A percentile compares a stretch with the other conserved stretches of the same genome.
Conservation (phyloP, 2,797 vertebrate species). For the Poecilia velifera region DNA sequence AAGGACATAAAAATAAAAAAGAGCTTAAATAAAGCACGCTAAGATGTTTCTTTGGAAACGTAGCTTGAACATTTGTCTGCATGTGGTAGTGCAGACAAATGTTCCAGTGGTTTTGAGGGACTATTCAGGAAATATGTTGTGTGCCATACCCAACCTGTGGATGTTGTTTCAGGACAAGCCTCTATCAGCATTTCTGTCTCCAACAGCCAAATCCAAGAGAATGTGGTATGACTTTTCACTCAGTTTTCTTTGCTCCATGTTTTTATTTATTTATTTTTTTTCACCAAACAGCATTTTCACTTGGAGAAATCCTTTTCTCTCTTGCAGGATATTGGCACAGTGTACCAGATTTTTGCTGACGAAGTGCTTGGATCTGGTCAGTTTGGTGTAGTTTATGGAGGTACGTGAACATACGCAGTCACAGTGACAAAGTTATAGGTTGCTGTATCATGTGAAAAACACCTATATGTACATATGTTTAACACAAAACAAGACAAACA, state of each 20-base stretch:
- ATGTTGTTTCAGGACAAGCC: conserved; percentile 83
- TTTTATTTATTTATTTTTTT: background rate
- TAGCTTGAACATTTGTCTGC: background rate
- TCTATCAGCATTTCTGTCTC: conserved; percentile 91
- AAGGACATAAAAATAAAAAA: background rate
- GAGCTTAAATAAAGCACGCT: background rate
- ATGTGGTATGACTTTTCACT: conserved; percentile 81
- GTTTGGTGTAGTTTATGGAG: conserved; percentile 92
- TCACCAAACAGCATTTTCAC: background rate
- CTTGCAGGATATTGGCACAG: conserved; percentile 88
- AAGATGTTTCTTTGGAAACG: background rate
- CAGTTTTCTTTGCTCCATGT: background rate
- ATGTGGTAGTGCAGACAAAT: background rate
- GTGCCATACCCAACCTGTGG: background rate
- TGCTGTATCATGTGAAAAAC: background rate
- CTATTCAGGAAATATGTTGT: too few relatives aligned
- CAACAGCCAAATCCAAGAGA: conserved; percentile 92
- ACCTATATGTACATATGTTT: background rate
- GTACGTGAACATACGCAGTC: conserved; percentile 58
- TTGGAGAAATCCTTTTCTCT: conserved; percentile 6
- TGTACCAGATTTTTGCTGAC: conserved; percentile 93
- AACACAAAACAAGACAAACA: background rate
- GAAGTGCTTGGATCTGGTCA: conserved; percentile 92
- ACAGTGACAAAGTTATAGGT: background rate
- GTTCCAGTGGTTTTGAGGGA: background rate